These are phyloP conservation scores for Agrotis segetum DNA, from an alignment of 2,888 invertebrate species.

Conservation along the genomic window DNA sequence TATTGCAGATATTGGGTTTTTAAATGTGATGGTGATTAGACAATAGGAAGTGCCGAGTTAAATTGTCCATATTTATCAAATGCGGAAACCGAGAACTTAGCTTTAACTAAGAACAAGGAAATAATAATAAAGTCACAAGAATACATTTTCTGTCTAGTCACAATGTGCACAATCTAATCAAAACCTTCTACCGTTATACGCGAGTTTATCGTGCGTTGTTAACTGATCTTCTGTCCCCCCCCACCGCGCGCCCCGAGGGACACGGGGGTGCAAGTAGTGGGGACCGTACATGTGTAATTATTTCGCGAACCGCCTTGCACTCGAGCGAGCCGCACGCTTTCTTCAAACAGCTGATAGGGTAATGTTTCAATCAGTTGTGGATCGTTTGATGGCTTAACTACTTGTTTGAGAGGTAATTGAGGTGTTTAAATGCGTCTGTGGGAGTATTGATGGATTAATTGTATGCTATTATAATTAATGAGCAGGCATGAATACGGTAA, in stretches of 20 bases:
- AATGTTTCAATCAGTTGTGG: slow-evolving; percentile 45
- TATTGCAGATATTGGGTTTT: too few species aligned
- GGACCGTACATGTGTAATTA: slow-evolving; percentile 62
- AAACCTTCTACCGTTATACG: slow-evolving; percentile 18
- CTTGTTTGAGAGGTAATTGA: slow-evolving; percentile 21
- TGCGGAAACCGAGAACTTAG: too few species aligned
- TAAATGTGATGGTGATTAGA: too few species aligned
- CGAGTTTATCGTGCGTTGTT: slow-evolving; percentile 33
- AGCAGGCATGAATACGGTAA: neutral
- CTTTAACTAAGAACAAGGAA: neutral
- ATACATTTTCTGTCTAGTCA: slow-evolving; percentile 18
- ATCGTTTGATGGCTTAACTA: slow-evolving; percentile 11
- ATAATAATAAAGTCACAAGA: neutral
- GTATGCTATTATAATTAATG: slow-evolving; percentile 7
- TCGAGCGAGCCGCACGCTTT: slow-evolving; percentile 36
- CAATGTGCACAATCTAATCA: slow-evolving; percentile 38
- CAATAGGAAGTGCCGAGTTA: too few species aligned
- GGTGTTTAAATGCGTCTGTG: slow-evolving; percentile 4
- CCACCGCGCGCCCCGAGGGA: slow-evolving; percentile 3
- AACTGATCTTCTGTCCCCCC: slow-evolving; percentile 19
- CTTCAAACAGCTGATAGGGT: slow-evolving; percentile 48
- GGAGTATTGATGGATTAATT: neutral
- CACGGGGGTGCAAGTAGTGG: slow-evolving; percentile 37
- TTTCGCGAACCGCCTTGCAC: slow-evolving; percentile 48
- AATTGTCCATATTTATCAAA: too few species aligned